These are phyloP conservation scores for Colius striatus DNA, from an alignment of 2,113 vertebrate species.

Conservation along the genomic window DNA sequence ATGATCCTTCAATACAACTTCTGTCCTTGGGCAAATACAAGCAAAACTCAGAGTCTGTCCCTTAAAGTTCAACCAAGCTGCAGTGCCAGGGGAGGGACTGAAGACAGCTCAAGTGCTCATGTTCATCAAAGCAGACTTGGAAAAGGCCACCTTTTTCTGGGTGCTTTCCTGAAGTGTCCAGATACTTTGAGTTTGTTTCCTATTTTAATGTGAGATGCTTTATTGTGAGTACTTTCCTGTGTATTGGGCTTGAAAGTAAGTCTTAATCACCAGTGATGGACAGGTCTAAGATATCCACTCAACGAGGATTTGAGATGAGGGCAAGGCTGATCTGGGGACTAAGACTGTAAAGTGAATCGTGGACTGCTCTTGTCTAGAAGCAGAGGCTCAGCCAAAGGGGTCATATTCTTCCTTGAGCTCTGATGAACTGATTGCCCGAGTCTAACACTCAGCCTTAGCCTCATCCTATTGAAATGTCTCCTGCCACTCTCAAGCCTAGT, in stretches of 20 bases:
- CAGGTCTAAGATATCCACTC: neutral
- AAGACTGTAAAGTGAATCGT: neutral
- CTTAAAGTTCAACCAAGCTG: neutral
- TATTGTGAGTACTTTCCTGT: neutral
- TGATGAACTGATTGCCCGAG: neutral
- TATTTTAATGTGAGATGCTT: neutral
- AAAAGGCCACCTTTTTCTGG: neutral
- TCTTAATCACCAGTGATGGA: neutral
- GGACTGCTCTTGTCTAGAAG: neutral
- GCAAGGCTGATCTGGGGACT: neutral
- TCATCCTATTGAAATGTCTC: neutral
- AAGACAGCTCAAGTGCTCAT: neutral
- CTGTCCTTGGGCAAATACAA: rapidly evolving
- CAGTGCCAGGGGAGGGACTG: neutral
- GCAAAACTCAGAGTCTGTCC: neutral
- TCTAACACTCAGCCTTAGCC: neutral
- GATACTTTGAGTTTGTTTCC: neutral
- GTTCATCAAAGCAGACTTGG: neutral
- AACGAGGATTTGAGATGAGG: neutral
- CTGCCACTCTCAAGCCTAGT: neutral
- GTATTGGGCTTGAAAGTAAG: neutral
- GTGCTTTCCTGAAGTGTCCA: neutral
- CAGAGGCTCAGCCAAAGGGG: neutral
- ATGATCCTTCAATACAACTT: neutral
- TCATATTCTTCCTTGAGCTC: neutral